Evolutionary conservation across 2,113 vertebrate species (phyloP), one percentile per base, ranked within the genome.

Genomic region (Trematomus loennbergii): DNA sequence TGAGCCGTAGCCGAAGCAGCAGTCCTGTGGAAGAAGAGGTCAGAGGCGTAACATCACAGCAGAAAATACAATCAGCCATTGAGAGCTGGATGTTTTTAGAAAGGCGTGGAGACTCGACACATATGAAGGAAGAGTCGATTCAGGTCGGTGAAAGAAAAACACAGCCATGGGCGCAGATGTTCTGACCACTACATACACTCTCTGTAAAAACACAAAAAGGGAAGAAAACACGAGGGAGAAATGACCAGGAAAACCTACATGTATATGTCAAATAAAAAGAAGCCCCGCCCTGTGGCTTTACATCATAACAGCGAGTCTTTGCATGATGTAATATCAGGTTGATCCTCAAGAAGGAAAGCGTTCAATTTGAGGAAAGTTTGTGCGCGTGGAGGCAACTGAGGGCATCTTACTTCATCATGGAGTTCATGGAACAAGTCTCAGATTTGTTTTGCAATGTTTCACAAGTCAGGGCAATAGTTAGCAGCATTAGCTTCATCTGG

Each of bases 11-110:
- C 81, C 17, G 84, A 43, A 64, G 70, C 79, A 68, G 68, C 79
- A n/a, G 60, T 48, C 74, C 7, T 80, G 69, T 3, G 73, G 45
- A 78, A 72, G 59, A 68, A 54, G 36, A 49, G 84, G 84, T 75
- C 71, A 74, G 67, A 82, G 72, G 54, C 33, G 59, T 63, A 66
- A n/a, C 82, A 76, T 60, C 54, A 46, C 83, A 74, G 65, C 49
- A 68, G 69, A 20, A 52, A 25, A 81, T 33, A 88, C 88, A 89
- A 85, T 88, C 84, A 53, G 49, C 81, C 81, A 78, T 82, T 88
- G 79, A 91, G 84, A 81, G 75, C 69, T 50, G 60, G 59, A 33
- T 80, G 5, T 78, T 80, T 88, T 88, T 86, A 43, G 72, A 63
- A 72, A 76, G 78, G 68, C 17, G 16, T 63, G 78, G 72, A 79